phyloP scores from a whole-genome alignment of 1,140 invertebrate species.

The Argopecten irradians region DNA sequence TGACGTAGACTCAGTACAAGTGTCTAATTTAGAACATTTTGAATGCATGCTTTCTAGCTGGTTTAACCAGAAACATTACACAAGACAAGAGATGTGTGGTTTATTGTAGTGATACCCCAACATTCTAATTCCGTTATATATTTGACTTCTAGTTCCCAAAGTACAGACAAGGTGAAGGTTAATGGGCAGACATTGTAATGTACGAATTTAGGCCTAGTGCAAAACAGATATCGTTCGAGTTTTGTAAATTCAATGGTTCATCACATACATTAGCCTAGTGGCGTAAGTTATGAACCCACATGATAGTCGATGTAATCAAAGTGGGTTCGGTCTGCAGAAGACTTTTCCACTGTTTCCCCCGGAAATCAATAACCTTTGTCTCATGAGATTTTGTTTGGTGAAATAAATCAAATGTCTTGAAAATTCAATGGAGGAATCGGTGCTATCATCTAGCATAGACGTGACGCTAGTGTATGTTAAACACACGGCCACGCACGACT shows the following conservation, averaged over 20 bases:
- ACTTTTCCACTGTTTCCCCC: background rate
- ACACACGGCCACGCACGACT: background rate
- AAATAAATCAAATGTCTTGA: constrained; percentile 23
- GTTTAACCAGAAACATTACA: too few relatives aligned
- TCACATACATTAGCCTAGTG: background rate
- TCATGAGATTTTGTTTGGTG: background rate
- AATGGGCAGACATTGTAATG: background rate
- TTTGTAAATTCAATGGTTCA: background rate
- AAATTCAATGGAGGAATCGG: background rate
- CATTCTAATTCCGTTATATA: too few relatives aligned
- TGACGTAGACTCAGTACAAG: too few relatives aligned
- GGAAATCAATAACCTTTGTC: background rate
- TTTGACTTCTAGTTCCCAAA: too few relatives aligned
- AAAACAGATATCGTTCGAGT: background rate
- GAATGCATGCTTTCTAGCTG: too few relatives aligned
- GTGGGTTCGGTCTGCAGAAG: background rate
- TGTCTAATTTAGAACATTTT: too few relatives aligned
- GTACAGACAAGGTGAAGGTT: background rate
- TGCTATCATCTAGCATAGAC: background rate
- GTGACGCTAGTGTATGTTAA: background rate
- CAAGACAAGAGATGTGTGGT: too few relatives aligned
- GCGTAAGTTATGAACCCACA: background rate
- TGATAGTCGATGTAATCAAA: background rate
- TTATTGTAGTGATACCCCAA: too few relatives aligned
- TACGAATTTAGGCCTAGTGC: too few relatives aligned